Evolutionary conservation across 92 coral and sea anemone species (phyloP).

Genomic region (Isaurus tuberculatus): DNA sequence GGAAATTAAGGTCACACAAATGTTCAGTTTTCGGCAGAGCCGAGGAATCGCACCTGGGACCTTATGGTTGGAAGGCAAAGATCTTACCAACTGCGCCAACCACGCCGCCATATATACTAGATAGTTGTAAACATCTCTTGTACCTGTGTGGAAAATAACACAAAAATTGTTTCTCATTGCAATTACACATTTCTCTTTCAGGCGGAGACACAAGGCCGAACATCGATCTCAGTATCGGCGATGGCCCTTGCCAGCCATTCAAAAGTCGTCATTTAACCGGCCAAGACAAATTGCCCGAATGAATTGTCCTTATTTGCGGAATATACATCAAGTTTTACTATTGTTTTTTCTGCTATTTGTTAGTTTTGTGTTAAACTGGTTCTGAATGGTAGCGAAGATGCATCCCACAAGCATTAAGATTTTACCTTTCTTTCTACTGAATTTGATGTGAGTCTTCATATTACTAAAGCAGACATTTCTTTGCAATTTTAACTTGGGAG

Average conservation of each 20-base stretch:
- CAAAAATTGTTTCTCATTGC: neutral
- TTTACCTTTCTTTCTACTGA: too few species aligned
- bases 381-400: neutral
- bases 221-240: slow-evolving; percentile 75
- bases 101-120: neutral
- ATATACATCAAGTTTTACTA: neutral
- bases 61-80: too few species aligned
- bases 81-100: too few species aligned
- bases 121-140: neutral
- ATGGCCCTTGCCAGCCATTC: slow-evolving; percentile 80
- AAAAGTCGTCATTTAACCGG: slow-evolving; percentile 33
- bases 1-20: too few species aligned
- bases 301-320: neutral
- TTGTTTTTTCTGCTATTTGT: neutral
- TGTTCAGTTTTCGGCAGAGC: too few species aligned
- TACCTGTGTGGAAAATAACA: neutral
- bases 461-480: too few species aligned
- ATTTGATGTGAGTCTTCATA: too few species aligned
- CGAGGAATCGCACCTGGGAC: too few species aligned
- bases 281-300: neutral
- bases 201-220: slow-evolving; percentile 74
- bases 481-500: too few species aligned
- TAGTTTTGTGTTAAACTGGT: neutral
- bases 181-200: slow-evolving; percentile 4
- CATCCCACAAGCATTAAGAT: too few species aligned